Base-by-base conservation (phyloP, 2,888 invertebrate genomes). In the Cyaniris semiargus region DNA sequence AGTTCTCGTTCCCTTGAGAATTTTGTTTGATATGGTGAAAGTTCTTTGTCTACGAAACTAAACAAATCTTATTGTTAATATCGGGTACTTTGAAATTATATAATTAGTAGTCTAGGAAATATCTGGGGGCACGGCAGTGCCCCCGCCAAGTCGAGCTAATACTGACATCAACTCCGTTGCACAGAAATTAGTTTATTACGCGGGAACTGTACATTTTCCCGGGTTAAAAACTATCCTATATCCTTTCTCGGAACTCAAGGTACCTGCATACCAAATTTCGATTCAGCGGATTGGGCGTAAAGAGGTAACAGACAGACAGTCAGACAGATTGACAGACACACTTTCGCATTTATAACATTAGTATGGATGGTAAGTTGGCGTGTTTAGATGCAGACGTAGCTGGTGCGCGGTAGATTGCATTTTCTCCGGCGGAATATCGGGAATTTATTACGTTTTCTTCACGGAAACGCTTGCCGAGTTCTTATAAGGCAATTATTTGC, bases 391-490 rank as follows among this genome's bases (percentile, higher is more conserved):
- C 72, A 23, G 31, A 53, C 44, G 15, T 66, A 27, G 27, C 15
- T 27, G 44, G 74, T 53, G 53, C 53, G 18, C 53, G 74, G 48
- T 48, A 72, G 27, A 48, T 48, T 48, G 23, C 74, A 21, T 74
- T 72, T 23, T 74, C 53, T 53, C 48, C 27, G 38, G 38, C 23
- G 18, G 66, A 66, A 66, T 53, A 53, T 18, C 15, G 27, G 15
- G 5, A 66, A 66, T 66, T 66, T 66, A 66, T 66, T 66, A 27
- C 66, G 27, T 66, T 66, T 31, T 6, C 66, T 66, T 15, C 27
- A 15, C 66, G 66, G 27, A 72, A 72, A 23, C 21, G 72, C 38
- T 72, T 10, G 72, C 72, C 21, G 38, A 72, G 72, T 44, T 72
- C 23, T 44, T 23, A 72, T 44, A 1, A 72, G 44, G 13, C 44